Percentiles rank a stretch among this genome's conserved stretches.
phyloP scores from a whole-genome alignment of 1,140 invertebrate species.

The Tetramorium alpestre region DNA sequence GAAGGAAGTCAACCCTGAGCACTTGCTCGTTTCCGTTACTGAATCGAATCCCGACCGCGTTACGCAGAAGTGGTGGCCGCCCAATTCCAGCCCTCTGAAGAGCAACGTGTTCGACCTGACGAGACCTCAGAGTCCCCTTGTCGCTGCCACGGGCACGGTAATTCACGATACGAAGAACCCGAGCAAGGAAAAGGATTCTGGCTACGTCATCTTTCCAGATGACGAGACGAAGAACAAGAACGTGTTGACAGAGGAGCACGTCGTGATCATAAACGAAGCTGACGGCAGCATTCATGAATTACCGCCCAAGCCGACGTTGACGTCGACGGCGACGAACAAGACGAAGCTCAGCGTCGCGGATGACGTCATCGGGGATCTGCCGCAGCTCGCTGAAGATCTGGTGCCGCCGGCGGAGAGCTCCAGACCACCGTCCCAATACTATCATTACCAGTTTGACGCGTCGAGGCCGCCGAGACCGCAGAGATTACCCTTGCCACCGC shows the following conservation, averaged over 20 bases:
- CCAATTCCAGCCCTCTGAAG: conserved; percentile 22
- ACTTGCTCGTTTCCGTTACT: conserved; percentile 72
- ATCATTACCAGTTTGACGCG: conserved; percentile 67
- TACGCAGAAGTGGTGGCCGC: conserved; percentile 72
- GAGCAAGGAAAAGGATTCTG: conserved; percentile 64
- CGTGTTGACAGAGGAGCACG: conserved; percentile 78
- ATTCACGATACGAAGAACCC: not conserved
- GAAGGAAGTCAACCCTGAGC: conserved; percentile 16
- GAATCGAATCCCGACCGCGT: conserved; percentile 69
- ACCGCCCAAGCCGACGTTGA: conserved; percentile 34
- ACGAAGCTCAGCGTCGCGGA: conserved; percentile 60
- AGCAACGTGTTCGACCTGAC: conserved; percentile 53
- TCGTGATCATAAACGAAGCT: conserved; percentile 81
- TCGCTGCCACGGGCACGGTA: not conserved
- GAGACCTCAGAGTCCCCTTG: conserved; percentile 26
- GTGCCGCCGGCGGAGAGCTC: conserved; percentile 81
- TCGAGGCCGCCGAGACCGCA: conserved; percentile 70
- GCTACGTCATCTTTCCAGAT: conserved; percentile 68
- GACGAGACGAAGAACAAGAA: conserved; percentile 55
- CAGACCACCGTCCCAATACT: conserved; percentile 75
- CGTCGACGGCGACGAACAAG: conserved; percentile 21
- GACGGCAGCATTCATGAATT: conserved; percentile 78
- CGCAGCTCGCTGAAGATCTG: conserved; percentile 79
- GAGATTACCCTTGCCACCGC: conserved; percentile 74
- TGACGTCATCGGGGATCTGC: conserved; percentile 65